Base-by-base conservation (phyloP, 2,888 invertebrate genomes). In the Mactromeris polynyma region DNA sequence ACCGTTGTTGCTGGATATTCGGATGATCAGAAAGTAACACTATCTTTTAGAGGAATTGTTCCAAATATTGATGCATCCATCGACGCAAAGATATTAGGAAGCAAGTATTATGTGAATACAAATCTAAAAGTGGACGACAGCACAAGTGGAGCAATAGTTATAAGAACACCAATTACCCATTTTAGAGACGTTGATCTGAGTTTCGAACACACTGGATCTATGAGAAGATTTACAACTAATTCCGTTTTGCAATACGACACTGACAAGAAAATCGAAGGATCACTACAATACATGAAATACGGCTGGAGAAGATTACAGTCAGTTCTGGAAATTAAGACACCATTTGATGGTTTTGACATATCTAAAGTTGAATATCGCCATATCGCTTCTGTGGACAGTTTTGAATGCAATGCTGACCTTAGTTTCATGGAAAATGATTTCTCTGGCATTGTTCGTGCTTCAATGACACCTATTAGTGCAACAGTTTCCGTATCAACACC, bases 231-330 rank as follows among this genome's bases (percentile, higher is more conserved):
- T 81, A 54, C 77, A 7, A 83, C 89, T 4, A 91, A 87, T 31
- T 79, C 88, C 31, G 83, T 83, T 51, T 3, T 91, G 33, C 87
- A 89, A 46, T 87, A 85, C 36, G 89, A 73, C 0, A 54, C 87
- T 21, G 83, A 79, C 46, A 83, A 91, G 58, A 84, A 80, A 38
- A 73, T 90, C 36, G 87, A 87, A 40, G 79, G 81, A 4, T 81
- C 82, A 38, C 36, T 88, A n/a, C 54, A 84, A 19, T 88, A 88
- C 54, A 81, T 81, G 14, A 91, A 89, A 81, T 89, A 88, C 38
- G 89, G 89, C 26, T 91, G 89, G 91, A 81, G 91, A 77, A 42
- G 89, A 58, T 64, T 91, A 1, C 86, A 88, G 51, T 86, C 88
- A 19, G 86, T 87, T 36, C 36, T 91, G 14, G 89, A 88, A 36